Percentiles rank a stretch among this genome's conserved stretches.
Evolutionary conservation across 64 coral and sea anemone genomes (phyloP).

Genomic region (Montipora cactus): DNA sequence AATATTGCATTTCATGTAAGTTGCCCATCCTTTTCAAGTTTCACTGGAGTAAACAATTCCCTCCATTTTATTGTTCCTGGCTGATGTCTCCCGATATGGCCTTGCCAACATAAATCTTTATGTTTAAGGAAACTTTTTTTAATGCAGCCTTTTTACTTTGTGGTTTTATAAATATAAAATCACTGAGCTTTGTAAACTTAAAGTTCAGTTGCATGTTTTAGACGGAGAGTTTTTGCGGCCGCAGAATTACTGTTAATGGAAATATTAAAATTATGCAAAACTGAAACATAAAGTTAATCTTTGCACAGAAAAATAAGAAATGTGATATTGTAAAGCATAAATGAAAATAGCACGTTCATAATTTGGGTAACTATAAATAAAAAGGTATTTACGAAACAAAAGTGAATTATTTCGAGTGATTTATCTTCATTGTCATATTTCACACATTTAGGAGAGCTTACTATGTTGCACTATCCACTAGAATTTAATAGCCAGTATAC

Average conservation of each 20-base stretch:
- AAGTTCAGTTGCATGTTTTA: neutral
- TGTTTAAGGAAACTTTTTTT: too few relatives aligned
- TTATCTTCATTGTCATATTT: neutral
- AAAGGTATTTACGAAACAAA: neutral
- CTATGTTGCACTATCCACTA: neutral
- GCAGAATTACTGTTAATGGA: neutral
- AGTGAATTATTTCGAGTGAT: neutral
- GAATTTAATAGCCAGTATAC: neutral
- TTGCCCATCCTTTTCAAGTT: too few relatives aligned
- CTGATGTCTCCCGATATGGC: too few relatives aligned
- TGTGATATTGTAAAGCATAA: neutral
- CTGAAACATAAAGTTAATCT: neutral
- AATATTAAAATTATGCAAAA: conserved; percentile 38
- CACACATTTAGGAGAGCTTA: neutral
- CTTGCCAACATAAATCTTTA: too few relatives aligned
- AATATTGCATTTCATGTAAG: too few relatives aligned
- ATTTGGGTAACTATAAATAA: neutral
- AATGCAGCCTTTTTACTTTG: too few relatives aligned
- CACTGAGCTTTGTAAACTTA: too few relatives aligned
- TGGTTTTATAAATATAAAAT: too few relatives aligned
- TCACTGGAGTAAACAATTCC: neutral
- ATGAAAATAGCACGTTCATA: neutral
- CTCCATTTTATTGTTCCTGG: too few relatives aligned
- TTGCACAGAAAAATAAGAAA: neutral
- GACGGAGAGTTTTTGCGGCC: neutral